phyloP scores from a whole-genome alignment of 2,797 vertebrate genomes.

The Arrhamphus sclerolepis region DNA sequence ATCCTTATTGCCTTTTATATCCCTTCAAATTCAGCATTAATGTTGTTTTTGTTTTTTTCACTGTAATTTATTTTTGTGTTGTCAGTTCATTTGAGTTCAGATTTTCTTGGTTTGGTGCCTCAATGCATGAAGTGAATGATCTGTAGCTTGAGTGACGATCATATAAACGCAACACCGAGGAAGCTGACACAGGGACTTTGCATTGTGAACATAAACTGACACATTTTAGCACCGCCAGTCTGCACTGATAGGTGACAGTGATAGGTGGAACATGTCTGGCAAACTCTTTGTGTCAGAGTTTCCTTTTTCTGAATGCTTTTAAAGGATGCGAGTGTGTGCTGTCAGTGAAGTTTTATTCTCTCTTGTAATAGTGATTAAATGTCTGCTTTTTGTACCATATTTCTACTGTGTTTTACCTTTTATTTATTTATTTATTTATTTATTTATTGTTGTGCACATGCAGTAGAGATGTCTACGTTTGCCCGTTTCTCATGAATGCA shows the following conservation, averaged over 20 bases:
- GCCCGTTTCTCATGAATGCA: conserved; percentile 59
- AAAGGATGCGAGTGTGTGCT: conserved; percentile 56
- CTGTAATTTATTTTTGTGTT: conserved; percentile 59
- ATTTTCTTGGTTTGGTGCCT: conserved; percentile 74
- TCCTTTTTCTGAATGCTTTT: conserved; percentile 66
- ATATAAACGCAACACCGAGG: conserved; percentile 58
- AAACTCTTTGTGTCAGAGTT: conserved; percentile 81
- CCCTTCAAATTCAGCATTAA: conserved; percentile 58
- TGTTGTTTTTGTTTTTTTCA: conserved; percentile 36
- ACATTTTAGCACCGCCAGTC: conserved; percentile 35
- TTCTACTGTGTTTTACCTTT: conserved; percentile 10
- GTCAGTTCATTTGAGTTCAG: conserved; percentile 66
- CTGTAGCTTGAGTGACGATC: conserved; percentile 64
- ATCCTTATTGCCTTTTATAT: conserved; percentile 58
- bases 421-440: neutral
- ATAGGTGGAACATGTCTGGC: conserved; percentile 31
- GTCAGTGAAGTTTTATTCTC: conserved; percentile 48
- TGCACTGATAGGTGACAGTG: conserved; percentile 30
- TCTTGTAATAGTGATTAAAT: conserved; percentile 46
- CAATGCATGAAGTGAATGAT: conserved; percentile 79
- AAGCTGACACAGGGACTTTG: conserved; percentile 81
- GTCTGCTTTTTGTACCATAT: conserved; percentile 48
- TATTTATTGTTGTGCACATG: conserved; percentile 49
- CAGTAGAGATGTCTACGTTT: conserved; percentile 43
- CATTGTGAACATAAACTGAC: conserved; percentile 39